Percentiles rank a stretch among this genome's conserved stretches.
These are phyloP conservation scores for Heterotis niloticus DNA, from an alignment of 2,113 vertebrate species.

Conservation along the genomic window DNA sequence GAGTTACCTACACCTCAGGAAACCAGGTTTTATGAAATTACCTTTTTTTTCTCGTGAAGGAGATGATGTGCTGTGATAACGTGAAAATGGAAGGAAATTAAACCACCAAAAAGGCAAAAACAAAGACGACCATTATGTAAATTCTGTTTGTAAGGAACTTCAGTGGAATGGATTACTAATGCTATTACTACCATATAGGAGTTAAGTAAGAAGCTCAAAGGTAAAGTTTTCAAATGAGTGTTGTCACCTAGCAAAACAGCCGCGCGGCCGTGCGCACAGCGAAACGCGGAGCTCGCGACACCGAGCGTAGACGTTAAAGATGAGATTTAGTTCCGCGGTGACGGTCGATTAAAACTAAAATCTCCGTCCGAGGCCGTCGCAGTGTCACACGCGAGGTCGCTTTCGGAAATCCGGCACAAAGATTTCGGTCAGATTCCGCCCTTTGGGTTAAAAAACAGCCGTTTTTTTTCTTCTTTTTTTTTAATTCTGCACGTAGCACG, in stretches of 20 bases:
- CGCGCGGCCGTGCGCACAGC: background rate
- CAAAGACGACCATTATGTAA: slow-evolving; percentile 3
- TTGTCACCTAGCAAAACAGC: slow-evolving; percentile 1
- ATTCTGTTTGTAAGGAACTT: background rate
- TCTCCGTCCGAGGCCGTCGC: background rate
- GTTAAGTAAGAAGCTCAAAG: background rate
- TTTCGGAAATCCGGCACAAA: no score
- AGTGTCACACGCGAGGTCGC: background rate
- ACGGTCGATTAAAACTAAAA: slow-evolving; percentile 1
- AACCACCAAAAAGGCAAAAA: background rate
- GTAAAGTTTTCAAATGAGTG: background rate
- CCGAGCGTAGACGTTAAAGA: background rate
- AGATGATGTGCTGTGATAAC: background rate
- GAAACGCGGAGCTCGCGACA: background rate
- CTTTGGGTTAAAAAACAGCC: no score
- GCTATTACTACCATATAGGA: slow-evolving; percentile 18
- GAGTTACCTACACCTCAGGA: background rate
- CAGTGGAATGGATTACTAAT: background rate
- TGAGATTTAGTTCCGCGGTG: background rate
- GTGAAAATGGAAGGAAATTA: background rate
- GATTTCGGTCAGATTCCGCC: no score
- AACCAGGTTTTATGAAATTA: background rate
- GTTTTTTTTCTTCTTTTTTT: no score
- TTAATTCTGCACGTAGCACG: no score
- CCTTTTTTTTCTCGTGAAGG: slow-evolving; percentile 7